Conservation (phyloP, 92 coral and sea anemone species). For the Heteractis magnifica region DNA sequence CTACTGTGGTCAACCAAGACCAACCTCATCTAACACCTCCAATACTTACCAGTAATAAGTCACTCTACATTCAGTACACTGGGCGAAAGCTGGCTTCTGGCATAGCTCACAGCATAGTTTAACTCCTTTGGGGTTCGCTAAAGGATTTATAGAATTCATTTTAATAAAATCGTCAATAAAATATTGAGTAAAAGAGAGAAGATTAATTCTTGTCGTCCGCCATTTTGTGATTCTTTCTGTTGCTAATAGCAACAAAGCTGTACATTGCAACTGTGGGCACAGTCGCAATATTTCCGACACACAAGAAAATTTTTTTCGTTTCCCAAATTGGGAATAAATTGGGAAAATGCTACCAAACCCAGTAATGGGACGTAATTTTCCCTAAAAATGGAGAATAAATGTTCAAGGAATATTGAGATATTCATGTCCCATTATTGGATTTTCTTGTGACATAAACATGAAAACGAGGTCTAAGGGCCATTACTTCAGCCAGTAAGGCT, state of each 20-base stretch:
- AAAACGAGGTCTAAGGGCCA: too few species aligned
- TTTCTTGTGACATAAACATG: too few species aligned
- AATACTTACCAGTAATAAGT: conserved; percentile 92
- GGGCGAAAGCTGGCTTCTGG: conserved; percentile 97
- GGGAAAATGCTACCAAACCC: too few species aligned
- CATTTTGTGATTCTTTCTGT: conserved; percentile 22
- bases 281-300: neutral
- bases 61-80: conserved; percentile 91
- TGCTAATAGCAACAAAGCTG: conserved; percentile 26
- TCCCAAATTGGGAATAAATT: too few species aligned
- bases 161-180: conserved; percentile 1
- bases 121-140: conserved; percentile 96
- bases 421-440: neutral
- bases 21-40: conserved; percentile 1
- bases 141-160: conserved; percentile 90
- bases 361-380: too few species aligned
- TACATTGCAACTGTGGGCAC: conserved; percentile 4
- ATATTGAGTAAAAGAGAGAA: neutral
- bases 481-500: too few species aligned
- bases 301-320: too few species aligned
- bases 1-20: conserved; percentile 13
- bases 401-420: too few species aligned
- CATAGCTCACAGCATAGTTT: conserved; percentile 92
- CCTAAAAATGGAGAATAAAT: too few species aligned
- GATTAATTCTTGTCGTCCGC: conserved; percentile 8